Conservation (phyloP, 2,888 invertebrate species). For the Ditula angustiorana region DNA sequence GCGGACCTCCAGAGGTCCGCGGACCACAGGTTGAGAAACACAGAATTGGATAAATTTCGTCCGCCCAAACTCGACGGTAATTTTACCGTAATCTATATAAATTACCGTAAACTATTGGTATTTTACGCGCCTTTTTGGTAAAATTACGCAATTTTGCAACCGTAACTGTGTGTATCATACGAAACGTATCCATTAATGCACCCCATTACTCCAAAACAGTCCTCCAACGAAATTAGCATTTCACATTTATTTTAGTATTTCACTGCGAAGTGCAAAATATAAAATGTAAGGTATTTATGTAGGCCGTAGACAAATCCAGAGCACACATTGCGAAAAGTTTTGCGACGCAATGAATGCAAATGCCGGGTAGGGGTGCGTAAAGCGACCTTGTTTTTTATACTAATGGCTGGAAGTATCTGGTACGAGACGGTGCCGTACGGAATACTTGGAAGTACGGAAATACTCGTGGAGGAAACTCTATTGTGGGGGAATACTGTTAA, state of each 20-base stretch:
- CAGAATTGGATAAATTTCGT: too few species aligned
- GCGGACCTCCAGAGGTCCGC: too few species aligned
- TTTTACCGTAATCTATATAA: too few species aligned
- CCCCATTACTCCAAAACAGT: too few species aligned
- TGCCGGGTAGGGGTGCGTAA: constrained; percentile 39
- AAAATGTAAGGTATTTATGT: constrained; percentile 36
- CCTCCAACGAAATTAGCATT: constrained; percentile 5
- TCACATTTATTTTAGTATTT: constrained; percentile 15
- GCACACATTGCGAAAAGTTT: constrained; percentile 42
- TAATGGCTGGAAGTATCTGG: constrained; percentile 31
- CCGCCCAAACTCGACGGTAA: too few species aligned
- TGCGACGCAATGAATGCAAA: constrained; percentile 43
- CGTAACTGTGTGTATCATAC: too few species aligned
- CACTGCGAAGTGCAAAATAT: constrained; percentile 22
- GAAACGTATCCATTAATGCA: too few species aligned
- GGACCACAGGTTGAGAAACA: too few species aligned
- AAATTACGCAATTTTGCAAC: too few species aligned
- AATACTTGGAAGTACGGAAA: constrained; percentile 15
- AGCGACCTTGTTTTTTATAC: constrained; percentile 35
- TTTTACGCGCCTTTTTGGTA: too few species aligned
- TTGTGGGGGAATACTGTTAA: too few species aligned
- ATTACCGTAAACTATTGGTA: too few species aligned
- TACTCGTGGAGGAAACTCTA: constrained; percentile 17
- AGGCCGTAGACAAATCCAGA: constrained; percentile 40
- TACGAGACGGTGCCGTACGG: background rate